Percentiles rank a stretch among this genome's conserved stretches.
phyloP scores from a whole-genome alignment of 2,797 vertebrate genomes.

The Myripristis murdjan region DNA sequence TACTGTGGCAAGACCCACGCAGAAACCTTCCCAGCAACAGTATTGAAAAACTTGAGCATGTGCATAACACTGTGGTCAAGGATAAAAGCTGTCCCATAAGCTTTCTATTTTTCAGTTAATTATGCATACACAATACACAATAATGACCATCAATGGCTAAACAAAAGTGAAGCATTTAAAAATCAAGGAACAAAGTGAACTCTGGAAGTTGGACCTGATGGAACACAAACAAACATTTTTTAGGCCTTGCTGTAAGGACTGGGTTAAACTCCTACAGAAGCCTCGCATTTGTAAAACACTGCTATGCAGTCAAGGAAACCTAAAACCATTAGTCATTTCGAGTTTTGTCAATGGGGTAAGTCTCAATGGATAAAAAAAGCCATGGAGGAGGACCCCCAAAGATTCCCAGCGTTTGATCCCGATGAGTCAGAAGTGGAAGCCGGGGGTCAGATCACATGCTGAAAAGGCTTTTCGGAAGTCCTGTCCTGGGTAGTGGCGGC shows the following conservation, averaged over 20 bases:
- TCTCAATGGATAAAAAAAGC: constrained; percentile 75
- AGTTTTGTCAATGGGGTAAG: constrained; percentile 58
- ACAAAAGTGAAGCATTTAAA: constrained; percentile 17
- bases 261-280: constrained; percentile 34
- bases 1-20: constrained; percentile 2
- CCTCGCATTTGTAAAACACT: constrained; percentile 44
- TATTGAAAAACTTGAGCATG: constrained; percentile 26
- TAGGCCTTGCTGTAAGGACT: background rate
- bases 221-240: background rate
- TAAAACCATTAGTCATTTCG: constrained; percentile 72
- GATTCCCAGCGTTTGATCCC: constrained; percentile 86
- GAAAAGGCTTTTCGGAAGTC: constrained; percentile 89
- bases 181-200: constrained; percentile 25
- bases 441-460: constrained; percentile 84
- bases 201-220: background rate
- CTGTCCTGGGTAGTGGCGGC: constrained; percentile 82
- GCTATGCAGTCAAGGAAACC: constrained; percentile 48
- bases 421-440: constrained; percentile 82
- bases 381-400: constrained; percentile 63
- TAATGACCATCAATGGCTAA: constrained; percentile 13
- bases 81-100: constrained; percentile 44
- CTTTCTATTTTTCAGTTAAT: constrained; percentile 33
- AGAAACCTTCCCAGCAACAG: constrained; percentile 34
- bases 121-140: constrained; percentile 36
- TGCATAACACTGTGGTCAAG: constrained; percentile 36